Percentiles rank a stretch among this genome's conserved stretches.
Evolutionary conservation across 2,797 vertebrate genomes (phyloP).

Genomic region (Dendrocincla tyrannina): DNA sequence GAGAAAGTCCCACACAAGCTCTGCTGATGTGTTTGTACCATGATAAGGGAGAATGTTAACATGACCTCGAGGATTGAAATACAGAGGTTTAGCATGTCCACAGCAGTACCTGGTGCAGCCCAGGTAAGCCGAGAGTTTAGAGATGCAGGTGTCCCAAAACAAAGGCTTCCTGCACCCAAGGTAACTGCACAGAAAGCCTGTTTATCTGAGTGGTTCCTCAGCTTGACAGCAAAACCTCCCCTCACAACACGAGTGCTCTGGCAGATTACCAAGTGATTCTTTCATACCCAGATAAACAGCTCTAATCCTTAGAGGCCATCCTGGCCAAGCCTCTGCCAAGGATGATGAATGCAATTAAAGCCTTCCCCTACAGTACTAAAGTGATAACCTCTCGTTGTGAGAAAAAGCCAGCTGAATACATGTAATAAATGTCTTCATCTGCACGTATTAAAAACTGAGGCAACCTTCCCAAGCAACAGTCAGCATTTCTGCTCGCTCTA

Average conservation of each 20-base stretch:
- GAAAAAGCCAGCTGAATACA: conserved; percentile 12
- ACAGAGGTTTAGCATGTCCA: not conserved
- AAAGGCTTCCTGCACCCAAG: not conserved
- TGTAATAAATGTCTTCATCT: conserved; percentile 11
- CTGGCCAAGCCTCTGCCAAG: conserved; percentile 23
- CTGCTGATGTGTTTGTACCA: conserved; percentile 6
- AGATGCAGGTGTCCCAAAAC: not conserved
- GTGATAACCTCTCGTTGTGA: conserved; percentile 2
- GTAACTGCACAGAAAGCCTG: conserved; percentile 6
- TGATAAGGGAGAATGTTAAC: conserved; percentile 14
- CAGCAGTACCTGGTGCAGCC: not conserved
- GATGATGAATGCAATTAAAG: conserved; percentile 66
- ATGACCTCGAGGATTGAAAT: not conserved
- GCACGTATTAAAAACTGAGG: not conserved
- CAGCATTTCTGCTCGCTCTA: not conserved
- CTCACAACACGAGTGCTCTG: conserved; percentile 43
- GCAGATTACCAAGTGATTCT: conserved; percentile 58
- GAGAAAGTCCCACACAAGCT: not conserved
- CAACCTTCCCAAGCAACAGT: not conserved
- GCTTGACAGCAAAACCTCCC: conserved; percentile 46
- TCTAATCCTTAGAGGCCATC: conserved; percentile 59
- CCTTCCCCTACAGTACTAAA: conserved; percentile 16
- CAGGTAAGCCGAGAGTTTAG: not conserved
- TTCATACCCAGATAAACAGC: conserved; percentile 55
- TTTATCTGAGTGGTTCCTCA: conserved; percentile 11